Conservation (phyloP, 2,113 vertebrate genomes). For the Chionomys nivalis region DNA sequence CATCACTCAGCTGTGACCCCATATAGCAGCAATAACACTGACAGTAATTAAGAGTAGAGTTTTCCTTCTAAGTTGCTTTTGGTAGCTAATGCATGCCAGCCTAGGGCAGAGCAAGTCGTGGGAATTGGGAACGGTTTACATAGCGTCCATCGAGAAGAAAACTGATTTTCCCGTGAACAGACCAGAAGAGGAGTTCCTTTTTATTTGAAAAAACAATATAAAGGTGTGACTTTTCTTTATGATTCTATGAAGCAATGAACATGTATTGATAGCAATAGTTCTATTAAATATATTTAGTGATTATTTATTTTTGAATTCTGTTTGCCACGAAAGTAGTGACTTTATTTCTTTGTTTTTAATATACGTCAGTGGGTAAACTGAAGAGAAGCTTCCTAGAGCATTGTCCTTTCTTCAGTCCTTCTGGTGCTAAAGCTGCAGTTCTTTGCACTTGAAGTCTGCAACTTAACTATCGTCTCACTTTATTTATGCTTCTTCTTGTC, state of each 20-base stretch:
- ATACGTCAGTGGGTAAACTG: not conserved
- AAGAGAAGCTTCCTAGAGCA: not conserved
- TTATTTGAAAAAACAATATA: slow-evolving; percentile 38
- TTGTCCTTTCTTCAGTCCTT: not conserved
- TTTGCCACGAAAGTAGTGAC: not conserved
- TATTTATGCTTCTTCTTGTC: not conserved
- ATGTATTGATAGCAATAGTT: not conserved
- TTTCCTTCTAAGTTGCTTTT: slow-evolving; percentile 10
- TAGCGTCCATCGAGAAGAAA: not conserved
- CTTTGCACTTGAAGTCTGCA: not conserved
- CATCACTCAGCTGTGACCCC: slow-evolving; percentile 58
- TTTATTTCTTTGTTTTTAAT: not conserved
- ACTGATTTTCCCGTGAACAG: not conserved
- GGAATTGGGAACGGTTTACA: not conserved
- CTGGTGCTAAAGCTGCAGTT: not conserved
- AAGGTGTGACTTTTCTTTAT: not conserved
- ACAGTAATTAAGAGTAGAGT: slow-evolving; percentile 56
- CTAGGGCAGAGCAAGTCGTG: not conserved
- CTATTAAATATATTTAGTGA: not conserved
- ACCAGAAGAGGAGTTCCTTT: no score
- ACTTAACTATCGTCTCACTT: not conserved
- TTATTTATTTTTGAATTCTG: not conserved
- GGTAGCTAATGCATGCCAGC: not conserved
- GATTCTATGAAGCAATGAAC: not conserved
- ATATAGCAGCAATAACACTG: not conserved